Base-by-base conservation (phyloP, 2,888 invertebrate genomes). In the Nemurella pictetii region DNA sequence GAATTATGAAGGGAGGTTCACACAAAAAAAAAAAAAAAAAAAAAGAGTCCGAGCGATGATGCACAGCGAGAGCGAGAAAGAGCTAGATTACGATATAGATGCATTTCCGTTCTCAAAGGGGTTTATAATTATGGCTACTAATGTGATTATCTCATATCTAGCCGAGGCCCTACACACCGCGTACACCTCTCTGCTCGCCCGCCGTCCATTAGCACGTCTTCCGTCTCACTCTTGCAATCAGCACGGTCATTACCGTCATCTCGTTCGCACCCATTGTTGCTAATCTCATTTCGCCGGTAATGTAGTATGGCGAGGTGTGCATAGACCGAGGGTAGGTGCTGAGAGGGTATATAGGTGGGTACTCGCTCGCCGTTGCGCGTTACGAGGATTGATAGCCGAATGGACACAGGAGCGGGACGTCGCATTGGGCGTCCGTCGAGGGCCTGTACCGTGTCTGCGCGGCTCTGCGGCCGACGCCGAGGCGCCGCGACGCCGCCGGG, bases 101-200 rank as follows among this genome's bases (percentile, higher is more conserved):
- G 93, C 93, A 93, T 93, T 94, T 94, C 93, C 93, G 93, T 92
- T 91, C 91, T 92, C 92, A 91, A 92, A 92, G 91, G 92, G 91
- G 91, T 91, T 90, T 91, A 92, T 92, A 92, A 93, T 94, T 93
- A 93, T 90, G 93, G 92, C 92, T 91, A 92, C 90, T 93, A 93
- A 93, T 93, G 91, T 91, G 92, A 93, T 93, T 93, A 93, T 91
- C 91, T 90, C 90, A 90, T 91, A 90, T 90, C 91, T 90, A 86
- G 85, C 81, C 83, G 86, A 55, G 55, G 55, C 55, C 55, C 55
- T 55, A 55, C 12, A 15, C 84, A n/a, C n/a, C n/a, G n/a, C n/a
- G n/a, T n/a, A n/a, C n/a, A n/a, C n/a, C n/a, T n/a, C n/a, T 55
- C 55, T 55, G 55, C 85, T 72, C 55, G 55, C 55, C 55, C 82